Evolutionary conservation across 2,113 vertebrate species (phyloP).

Genomic region (Ploceus nigricollis): DNA sequence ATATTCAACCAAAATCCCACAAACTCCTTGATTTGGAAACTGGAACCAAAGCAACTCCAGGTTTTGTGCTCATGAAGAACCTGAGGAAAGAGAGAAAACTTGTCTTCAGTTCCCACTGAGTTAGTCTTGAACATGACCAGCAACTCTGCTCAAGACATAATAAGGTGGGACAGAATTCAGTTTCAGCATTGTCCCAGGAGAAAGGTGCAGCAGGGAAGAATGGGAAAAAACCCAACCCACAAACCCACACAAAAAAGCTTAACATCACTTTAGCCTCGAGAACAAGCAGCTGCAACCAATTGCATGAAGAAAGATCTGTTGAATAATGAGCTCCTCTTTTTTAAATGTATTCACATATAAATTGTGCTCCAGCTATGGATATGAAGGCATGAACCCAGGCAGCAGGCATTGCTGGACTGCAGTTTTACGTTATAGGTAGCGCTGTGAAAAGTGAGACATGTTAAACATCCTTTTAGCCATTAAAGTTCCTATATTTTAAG

Average conservation of each 20-base stretch:
- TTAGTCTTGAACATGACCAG: background rate
- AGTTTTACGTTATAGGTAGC: background rate
- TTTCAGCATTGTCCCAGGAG: background rate
- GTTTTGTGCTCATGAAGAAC: accelerated
- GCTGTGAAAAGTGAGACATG: background rate
- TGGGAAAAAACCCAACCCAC: accelerated
- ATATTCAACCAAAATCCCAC: background rate
- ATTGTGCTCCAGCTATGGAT: background rate
- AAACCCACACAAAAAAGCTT: background rate
- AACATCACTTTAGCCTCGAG: background rate
- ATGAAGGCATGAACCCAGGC: background rate
- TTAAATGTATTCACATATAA: background rate
- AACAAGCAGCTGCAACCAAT: background rate
- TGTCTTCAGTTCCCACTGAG: background rate
- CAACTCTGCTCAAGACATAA: accelerated
- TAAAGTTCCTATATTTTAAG: background rate
- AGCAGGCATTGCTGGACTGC: background rate
- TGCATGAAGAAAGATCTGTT: background rate
- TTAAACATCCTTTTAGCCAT: background rate
- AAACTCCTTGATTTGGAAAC: background rate
- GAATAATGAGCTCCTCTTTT: background rate
- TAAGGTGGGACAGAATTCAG: background rate
- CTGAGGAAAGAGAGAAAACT: accelerated
- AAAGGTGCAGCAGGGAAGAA: background rate
- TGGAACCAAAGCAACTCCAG: background rate